A percentile compares a stretch with the other conserved stretches of the same genome.
These are phyloP conservation scores for Sylvia borin DNA, from an alignment of 2,797 vertebrate genomes.

Conservation along the genomic window DNA sequence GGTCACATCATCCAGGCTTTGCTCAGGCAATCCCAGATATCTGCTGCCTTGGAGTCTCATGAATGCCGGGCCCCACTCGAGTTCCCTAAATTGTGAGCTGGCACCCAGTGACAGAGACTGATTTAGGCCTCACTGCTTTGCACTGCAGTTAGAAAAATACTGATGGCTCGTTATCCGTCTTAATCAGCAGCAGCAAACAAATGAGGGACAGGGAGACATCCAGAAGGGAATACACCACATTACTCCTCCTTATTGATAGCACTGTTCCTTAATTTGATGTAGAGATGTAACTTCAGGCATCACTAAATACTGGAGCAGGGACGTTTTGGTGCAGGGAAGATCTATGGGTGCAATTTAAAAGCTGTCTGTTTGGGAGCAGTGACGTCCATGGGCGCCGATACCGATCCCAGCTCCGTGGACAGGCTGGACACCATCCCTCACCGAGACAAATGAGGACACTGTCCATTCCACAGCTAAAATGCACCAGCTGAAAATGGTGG, in stretches of 20 bases:
- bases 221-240: slow-evolving; percentile 23
- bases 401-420: not conserved
- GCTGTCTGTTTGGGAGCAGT: slow-evolving; percentile 46
- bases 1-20: not conserved
- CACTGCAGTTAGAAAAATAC: slow-evolving; percentile 26
- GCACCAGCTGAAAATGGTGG: not conserved
- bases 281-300: slow-evolving; percentile 51
- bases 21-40: not conserved
- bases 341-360: slow-evolving; percentile 69
- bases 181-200: slow-evolving; percentile 63
- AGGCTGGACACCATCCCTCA: slow-evolving; percentile 7
- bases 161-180: slow-evolving; percentile 50
- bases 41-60: not conserved
- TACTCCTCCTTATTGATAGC: slow-evolving; percentile 71
- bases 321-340: slow-evolving; percentile 61
- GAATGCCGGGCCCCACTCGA: not conserved
- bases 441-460: not conserved
- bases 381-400: not conserved
- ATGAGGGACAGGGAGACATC: slow-evolving; percentile 47
- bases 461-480: not conserved
- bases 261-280: slow-evolving; percentile 65
- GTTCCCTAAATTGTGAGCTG: not conserved
- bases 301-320: slow-evolving; percentile 40
- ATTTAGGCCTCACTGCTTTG: slow-evolving; percentile 43
- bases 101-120: slow-evolving; percentile 43